phyloP scores from a whole-genome alignment of 2,797 vertebrate genomes.

The Crocidura indochinensis region DNA sequence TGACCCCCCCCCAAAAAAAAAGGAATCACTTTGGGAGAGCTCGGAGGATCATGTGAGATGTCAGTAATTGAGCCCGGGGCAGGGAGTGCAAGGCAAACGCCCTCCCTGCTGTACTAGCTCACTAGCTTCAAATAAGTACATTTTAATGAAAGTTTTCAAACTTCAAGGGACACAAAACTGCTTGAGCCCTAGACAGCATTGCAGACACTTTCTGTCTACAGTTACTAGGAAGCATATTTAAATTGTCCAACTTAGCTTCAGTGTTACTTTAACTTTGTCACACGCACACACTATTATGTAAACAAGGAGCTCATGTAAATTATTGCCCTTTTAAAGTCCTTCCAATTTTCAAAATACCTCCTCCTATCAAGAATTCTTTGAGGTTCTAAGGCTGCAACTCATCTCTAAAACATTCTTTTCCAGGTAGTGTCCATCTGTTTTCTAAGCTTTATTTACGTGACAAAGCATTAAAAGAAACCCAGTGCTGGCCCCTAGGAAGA shows the following conservation, averaged over 20 bases:
- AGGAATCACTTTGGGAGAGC: no score
- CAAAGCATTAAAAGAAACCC: constrained; percentile 57
- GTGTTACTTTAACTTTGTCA: constrained; percentile 76
- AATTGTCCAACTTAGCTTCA: constrained; percentile 63
- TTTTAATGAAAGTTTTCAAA: no score
- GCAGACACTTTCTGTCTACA: constrained; percentile 18
- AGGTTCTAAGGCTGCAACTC: constrained; percentile 23
- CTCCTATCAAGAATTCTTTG: constrained; percentile 67
- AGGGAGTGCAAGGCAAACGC: no score
- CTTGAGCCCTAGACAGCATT: constrained; percentile 45
- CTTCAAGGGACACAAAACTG: background rate
- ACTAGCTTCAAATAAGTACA: no score
- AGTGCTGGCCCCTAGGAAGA: background rate
- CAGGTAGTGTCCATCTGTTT: constrained; percentile 65
- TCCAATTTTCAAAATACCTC: constrained; percentile 65
- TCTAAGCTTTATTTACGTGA: constrained; percentile 56
- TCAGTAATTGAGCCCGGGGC: no score
- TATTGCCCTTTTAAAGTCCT: constrained; percentile 73
- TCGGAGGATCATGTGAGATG: no score
- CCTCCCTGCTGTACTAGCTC: no score
- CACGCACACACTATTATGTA: constrained; percentile 66
- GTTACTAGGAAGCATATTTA: constrained; percentile 66
- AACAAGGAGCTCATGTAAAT: constrained; percentile 66
- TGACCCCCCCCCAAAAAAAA: no score
- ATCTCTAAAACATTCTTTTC: constrained; percentile 68